Evolutionary conservation across 92 coral and sea anemone species (phyloP).

Genomic region (Porites divaricata): DNA sequence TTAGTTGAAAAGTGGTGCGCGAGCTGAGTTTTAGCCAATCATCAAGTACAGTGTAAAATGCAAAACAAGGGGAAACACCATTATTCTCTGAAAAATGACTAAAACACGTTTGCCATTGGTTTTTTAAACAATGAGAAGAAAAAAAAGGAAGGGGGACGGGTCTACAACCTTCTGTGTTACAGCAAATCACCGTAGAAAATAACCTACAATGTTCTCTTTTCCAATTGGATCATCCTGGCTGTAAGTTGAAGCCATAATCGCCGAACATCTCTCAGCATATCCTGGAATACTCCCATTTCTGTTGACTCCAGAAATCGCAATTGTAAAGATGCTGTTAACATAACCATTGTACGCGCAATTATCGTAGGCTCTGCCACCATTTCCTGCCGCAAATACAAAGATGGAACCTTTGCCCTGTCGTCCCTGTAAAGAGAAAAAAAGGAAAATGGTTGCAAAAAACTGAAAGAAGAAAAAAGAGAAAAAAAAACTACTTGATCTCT

Average conservation of each 20-base stretch:
- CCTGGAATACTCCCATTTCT: slow-evolving; percentile 47
- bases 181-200: neutral
- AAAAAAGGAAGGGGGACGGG: too few relatives aligned
- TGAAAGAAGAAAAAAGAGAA: too few relatives aligned
- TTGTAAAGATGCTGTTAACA: slow-evolving; percentile 54
- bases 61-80: too few relatives aligned
- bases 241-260: slow-evolving; percentile 58
- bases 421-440: slow-evolving; percentile 17
- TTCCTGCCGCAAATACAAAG: slow-evolving; percentile 59
- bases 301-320: slow-evolving; percentile 50
- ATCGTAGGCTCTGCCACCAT: slow-evolving; percentile 45
- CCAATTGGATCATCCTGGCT: slow-evolving; percentile 40
- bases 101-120: too few relatives aligned
- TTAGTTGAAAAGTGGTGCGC: too few relatives aligned
- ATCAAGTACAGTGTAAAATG: too few relatives aligned
- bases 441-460: neutral
- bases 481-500: too few relatives aligned
- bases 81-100: too few relatives aligned
- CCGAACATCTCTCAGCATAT: slow-evolving; percentile 61
- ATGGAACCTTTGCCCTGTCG: slow-evolving; percentile 56
- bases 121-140: too few relatives aligned
- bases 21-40: too few relatives aligned
- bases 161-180: too few relatives aligned
- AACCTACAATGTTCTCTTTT: slow-evolving; percentile 7
- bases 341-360: slow-evolving; percentile 64